These are phyloP conservation scores for Orthosia cruda DNA, from an alignment of 2,888 invertebrate genomes.

Conservation along the genomic window DNA sequence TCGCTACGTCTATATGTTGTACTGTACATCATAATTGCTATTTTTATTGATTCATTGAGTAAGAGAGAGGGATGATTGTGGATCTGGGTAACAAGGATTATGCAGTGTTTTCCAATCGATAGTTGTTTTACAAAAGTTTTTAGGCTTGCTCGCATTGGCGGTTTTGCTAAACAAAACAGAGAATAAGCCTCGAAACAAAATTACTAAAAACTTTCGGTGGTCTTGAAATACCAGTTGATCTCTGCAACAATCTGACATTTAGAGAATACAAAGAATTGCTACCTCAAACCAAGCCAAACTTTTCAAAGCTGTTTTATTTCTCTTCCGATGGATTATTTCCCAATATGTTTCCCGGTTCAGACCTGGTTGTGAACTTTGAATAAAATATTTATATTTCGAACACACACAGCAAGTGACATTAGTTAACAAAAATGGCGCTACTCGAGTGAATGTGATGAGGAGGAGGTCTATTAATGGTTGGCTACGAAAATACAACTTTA, in stretches of 20 bases:
- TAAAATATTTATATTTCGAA: conserved; percentile 58
- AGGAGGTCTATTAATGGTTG: conserved; percentile 30
- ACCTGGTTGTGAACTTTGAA: conserved; percentile 50
- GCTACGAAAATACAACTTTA: neutral
- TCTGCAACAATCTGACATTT: neutral
- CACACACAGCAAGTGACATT: conserved; percentile 44
- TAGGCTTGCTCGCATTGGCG: too few relatives aligned
- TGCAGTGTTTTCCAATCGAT: too few relatives aligned
- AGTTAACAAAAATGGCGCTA: conserved; percentile 53
- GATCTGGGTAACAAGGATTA: neutral
- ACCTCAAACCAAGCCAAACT: neutral
- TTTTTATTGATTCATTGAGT: too few relatives aligned
- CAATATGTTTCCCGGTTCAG: conserved; percentile 52
- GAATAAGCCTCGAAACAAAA: too few relatives aligned
- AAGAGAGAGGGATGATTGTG: too few relatives aligned
- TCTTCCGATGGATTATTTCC: conserved; percentile 39
- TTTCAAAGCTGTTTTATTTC: conserved; percentile 38
- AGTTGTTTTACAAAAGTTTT: too few relatives aligned
- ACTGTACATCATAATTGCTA: conserved; percentile 36
- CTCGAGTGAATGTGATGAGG: conserved; percentile 16
- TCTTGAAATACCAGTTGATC: neutral
- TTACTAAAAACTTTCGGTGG: neutral
- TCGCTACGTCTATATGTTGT: too few relatives aligned
- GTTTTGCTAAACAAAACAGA: too few relatives aligned
- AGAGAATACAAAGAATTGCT: neutral